A percentile compares a stretch with the other conserved stretches of the same genome.
Conservation (phyloP, 2,888 invertebrate species). For the Cataglyphis albicans region DNA sequence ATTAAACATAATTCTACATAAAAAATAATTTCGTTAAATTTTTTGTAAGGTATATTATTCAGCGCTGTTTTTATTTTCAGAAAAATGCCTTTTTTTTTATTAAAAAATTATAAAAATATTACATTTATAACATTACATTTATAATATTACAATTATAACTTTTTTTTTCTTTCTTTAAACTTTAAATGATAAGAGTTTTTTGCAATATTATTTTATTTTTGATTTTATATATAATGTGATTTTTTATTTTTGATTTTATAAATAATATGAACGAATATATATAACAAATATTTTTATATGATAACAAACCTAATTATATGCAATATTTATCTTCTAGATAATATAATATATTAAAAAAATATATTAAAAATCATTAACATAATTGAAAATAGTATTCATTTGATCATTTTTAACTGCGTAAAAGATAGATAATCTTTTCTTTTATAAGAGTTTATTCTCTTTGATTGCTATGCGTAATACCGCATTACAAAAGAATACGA, state of each 20-base stretch:
- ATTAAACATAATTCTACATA: neutral
- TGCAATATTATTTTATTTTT: neutral
- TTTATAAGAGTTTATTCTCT: constrained; percentile 9
- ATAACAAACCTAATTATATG: neutral
- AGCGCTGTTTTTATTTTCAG: neutral
- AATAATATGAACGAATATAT: neutral
- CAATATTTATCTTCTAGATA: neutral
- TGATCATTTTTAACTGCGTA: neutral
- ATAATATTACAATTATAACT: neutral
- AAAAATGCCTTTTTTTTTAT: neutral
- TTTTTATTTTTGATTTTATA: neutral
- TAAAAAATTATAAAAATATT: neutral
- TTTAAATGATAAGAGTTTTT: neutral
- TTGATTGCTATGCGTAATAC: constrained; percentile 12
- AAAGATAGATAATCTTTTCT: neutral
- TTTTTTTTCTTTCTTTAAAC: neutral
- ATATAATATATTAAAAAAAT: neutral
- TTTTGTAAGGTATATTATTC: neutral
- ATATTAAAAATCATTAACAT: neutral
- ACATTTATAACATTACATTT: neutral
- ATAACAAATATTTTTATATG: neutral
- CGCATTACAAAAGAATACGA: constrained; percentile 18
- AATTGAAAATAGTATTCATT: neutral
- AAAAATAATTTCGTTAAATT: neutral
- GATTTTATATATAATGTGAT: neutral